These are phyloP conservation scores for Coregonus clupeaformis DNA, from an alignment of 2,113 vertebrate species.

Conservation along the genomic window DNA sequence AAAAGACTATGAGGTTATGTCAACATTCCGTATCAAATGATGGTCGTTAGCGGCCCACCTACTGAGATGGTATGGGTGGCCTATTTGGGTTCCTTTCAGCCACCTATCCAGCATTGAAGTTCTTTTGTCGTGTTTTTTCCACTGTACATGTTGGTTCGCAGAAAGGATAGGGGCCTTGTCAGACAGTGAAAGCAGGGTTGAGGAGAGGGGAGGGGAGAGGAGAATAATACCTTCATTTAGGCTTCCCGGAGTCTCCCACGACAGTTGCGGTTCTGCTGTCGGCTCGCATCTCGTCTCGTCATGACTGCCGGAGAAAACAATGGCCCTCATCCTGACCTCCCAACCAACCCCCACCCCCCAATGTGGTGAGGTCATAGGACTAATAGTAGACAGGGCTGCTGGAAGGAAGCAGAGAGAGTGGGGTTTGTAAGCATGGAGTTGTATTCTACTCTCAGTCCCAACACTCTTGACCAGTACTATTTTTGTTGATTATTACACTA, in stretches of 20 bases:
- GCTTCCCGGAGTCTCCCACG: conserved; percentile 16
- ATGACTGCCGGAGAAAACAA: conserved; percentile 19
- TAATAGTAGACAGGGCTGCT: too few species aligned
- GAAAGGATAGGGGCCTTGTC: conserved; percentile 30
- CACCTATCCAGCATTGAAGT: conserved; percentile 54
- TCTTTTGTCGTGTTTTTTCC: conserved; percentile 26
- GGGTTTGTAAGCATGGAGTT: too few species aligned
- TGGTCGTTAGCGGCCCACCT: conserved; percentile 66
- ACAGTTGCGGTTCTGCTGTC: conserved; percentile 34
- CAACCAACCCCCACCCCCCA: neutral
- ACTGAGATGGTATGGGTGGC: conserved; percentile 53
- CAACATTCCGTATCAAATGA: conserved; percentile 60
- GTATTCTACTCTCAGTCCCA: too few species aligned
- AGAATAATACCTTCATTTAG: conserved; percentile 44
- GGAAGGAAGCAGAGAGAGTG: too few species aligned
- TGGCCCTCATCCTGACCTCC: conserved; percentile 16
- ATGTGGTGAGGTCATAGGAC: too few species aligned
- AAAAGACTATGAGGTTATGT: conserved; percentile 50
- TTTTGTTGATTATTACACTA: too few species aligned
- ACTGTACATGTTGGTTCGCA: conserved; percentile 25
- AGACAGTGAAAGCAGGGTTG: conserved; percentile 2
- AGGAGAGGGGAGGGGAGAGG: neutral
- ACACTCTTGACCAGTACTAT: too few species aligned
- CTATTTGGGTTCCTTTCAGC: conserved; percentile 51
- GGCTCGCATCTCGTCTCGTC: conserved; percentile 47